A percentile compares a stretch with the other conserved stretches of the same genome.
phyloP scores from a whole-genome alignment of 2,888 invertebrate species.

The Slavum lentiscoides region DNA sequence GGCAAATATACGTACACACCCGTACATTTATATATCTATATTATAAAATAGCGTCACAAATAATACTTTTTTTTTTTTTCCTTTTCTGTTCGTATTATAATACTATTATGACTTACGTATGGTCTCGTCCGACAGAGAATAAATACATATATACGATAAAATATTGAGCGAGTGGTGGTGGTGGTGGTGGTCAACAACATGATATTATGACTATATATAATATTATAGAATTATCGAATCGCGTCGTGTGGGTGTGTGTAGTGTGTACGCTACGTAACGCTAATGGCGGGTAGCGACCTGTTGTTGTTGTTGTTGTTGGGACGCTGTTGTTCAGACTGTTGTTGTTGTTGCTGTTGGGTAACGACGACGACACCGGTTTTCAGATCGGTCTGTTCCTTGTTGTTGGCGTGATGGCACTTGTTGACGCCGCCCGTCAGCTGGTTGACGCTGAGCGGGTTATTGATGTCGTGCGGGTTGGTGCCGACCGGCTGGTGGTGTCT shows the following conservation, averaged over 20 bases:
- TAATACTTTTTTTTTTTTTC: no score
- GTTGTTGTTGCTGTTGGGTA: slow-evolving; percentile 36
- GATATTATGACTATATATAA: neutral
- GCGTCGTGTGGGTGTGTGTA: neutral
- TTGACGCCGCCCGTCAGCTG: slow-evolving; percentile 65
- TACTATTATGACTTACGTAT: neutral
- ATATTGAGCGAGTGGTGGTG: slow-evolving; percentile 29
- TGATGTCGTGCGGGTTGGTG: slow-evolving; percentile 87
- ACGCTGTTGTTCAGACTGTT: slow-evolving; percentile 42
- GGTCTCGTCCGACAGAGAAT: neutral
- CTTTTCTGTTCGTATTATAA: neutral
- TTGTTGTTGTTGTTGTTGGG: slow-evolving; percentile 21
- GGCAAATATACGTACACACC: neutral
- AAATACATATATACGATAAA: slow-evolving; percentile 3
- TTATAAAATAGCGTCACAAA: no score
- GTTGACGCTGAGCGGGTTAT: slow-evolving; percentile 89
- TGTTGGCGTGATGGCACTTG: slow-evolving; percentile 54
- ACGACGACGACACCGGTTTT: slow-evolving; percentile 18
- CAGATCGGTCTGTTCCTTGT: slow-evolving; percentile 43
- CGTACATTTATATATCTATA: neutral
- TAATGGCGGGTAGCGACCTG: slow-evolving; percentile 42
- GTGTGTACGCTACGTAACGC: slow-evolving; percentile 43
- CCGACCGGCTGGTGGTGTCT: slow-evolving; percentile 76
- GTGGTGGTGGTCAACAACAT: neutral
- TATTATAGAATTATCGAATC: slow-evolving; percentile 1